Evolutionary conservation across 2,113 vertebrate species (phyloP).

Genomic region (Phrynocephalus versicolor): DNA sequence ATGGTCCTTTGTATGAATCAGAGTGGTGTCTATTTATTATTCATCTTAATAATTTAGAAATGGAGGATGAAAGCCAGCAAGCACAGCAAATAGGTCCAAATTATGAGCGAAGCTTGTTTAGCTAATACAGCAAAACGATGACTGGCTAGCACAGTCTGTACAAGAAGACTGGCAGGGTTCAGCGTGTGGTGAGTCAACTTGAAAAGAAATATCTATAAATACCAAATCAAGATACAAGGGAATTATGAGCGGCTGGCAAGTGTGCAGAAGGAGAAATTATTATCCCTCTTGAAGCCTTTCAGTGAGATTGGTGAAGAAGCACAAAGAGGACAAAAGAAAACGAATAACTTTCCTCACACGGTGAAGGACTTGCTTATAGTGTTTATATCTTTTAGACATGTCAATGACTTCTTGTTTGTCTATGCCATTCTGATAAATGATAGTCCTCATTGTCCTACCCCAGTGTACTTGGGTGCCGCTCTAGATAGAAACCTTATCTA

Average conservation of each 20-base stretch:
- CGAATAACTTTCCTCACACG: neutral
- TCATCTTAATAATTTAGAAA: conserved; percentile 10
- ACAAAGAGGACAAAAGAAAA: neutral
- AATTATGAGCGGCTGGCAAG: neutral
- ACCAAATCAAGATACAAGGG: neutral
- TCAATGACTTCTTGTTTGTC: neutral
- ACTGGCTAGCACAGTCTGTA: neutral
- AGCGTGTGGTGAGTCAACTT: neutral
- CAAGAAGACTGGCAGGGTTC: neutral
- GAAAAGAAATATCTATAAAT: conserved; percentile 13
- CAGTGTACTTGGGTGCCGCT: no score
- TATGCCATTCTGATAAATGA: no score
- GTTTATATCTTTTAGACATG: neutral
- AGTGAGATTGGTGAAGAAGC: neutral
- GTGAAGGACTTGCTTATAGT: neutral
- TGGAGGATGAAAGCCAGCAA: rapidly evolving
- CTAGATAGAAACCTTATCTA: no score
- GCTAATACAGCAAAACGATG: neutral
- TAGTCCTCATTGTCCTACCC: no score
- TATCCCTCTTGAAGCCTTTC: neutral
- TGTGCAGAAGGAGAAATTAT: neutral
- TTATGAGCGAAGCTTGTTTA: rapidly evolving
- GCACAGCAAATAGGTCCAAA: neutral
- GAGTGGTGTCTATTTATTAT: neutral
- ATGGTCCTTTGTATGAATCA: neutral